A percentile compares a stretch with the other conserved stretches of the same genome.
Conservation (phyloP, 2,113 vertebrate genomes). For the Empidonax traillii region DNA sequence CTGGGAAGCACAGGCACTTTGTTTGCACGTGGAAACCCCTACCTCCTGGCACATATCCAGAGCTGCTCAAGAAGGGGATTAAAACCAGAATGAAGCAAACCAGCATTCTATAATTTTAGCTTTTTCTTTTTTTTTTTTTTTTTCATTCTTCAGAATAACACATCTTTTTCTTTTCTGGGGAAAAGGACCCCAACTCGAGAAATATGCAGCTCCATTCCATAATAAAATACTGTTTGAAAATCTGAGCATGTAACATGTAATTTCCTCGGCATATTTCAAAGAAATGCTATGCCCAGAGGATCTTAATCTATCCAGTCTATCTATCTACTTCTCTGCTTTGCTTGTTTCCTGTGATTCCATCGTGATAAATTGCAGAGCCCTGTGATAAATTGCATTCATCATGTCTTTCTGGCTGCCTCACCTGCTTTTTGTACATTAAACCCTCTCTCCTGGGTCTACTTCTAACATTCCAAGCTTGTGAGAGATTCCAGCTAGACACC, state of each 20-base stretch:
- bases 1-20: not conserved
- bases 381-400: constrained; percentile 60
- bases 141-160: not conserved
- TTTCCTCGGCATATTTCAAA: constrained; percentile 36
- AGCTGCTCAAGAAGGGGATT: not conserved
- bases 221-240: constrained; percentile 27
- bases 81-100: constrained; percentile 12
- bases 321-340: constrained; percentile 42
- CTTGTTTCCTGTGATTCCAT: constrained; percentile 51
- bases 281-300: constrained; percentile 1
- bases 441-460: constrained; percentile 45
- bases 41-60: not conserved
- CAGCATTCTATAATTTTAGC: not conserved
- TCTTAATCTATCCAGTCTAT: constrained; percentile 6
- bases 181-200: not conserved
- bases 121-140: not conserved
- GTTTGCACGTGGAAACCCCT: not conserved
- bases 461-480: constrained; percentile 59
- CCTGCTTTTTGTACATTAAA: constrained; percentile 59
- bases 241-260: not conserved
- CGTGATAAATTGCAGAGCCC: constrained; percentile 58
- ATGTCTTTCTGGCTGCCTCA: constrained; percentile 55
- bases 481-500: constrained; percentile 46
- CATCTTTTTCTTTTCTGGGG: not conserved
- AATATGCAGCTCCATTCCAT: not conserved